A percentile compares a stretch with the other conserved stretches of the same genome.
phyloP scores from a whole-genome alignment of 2,888 invertebrate genomes.

The Eupithecia abbreviata region DNA sequence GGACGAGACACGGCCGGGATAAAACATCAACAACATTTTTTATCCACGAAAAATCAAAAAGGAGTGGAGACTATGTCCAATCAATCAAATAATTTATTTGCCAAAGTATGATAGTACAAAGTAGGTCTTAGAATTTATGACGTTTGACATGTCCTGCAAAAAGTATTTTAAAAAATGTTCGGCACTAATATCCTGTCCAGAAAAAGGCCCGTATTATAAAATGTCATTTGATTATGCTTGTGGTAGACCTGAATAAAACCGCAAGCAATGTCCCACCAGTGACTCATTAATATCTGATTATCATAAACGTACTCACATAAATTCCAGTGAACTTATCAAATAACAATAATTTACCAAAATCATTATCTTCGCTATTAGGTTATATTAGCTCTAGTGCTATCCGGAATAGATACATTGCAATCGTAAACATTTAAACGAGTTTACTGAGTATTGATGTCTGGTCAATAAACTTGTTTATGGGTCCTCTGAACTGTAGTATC shows the following conservation, averaged over 20 bases:
- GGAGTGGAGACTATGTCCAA: too few relatives aligned
- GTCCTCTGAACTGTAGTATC: conserved; percentile 14
- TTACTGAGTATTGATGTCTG: conserved; percentile 20
- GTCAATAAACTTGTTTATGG: conserved; percentile 25
- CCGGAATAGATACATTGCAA: conserved; percentile 20
- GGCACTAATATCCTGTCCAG: background rate
- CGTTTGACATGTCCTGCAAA: background rate
- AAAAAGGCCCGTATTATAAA: background rate
- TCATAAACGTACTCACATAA: background rate
- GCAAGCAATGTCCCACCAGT: background rate
- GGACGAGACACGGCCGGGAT: too few relatives aligned
- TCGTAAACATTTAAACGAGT: conserved; percentile 9
- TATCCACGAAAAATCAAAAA: too few relatives aligned
- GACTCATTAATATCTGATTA: background rate
- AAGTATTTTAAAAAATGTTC: background rate
- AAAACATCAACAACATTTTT: too few relatives aligned
- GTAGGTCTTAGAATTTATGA: too few relatives aligned
- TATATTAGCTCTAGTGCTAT: conserved; percentile 11
- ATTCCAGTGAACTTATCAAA: conserved; percentile 1
- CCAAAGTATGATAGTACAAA: too few relatives aligned
- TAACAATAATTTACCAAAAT: background rate
- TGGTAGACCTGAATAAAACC: background rate
- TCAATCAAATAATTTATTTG: too few relatives aligned
- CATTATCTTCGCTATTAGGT: background rate
- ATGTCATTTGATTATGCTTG: background rate